These are phyloP conservation scores for Acanthisitta chloris DNA, from an alignment of 2,113 vertebrate species.

Conservation along the genomic window DNA sequence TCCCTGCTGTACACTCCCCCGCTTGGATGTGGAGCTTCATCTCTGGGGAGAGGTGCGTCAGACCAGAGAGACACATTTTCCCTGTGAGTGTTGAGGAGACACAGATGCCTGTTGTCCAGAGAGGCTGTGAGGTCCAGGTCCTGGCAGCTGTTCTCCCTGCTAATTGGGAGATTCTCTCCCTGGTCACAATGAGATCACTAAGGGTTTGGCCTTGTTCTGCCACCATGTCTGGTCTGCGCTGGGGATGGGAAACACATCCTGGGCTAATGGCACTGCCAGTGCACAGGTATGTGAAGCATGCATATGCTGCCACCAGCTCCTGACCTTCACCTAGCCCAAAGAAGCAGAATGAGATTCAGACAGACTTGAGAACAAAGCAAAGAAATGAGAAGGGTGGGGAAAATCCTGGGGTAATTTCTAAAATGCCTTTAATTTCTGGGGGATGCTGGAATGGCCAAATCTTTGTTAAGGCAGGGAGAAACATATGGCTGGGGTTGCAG, in stretches of 20 bases:
- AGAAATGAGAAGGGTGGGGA: not conserved
- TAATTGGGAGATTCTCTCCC: not conserved
- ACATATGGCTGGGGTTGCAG: rapidly evolving
- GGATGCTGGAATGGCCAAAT: not conserved
- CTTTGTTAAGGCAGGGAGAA: not conserved
- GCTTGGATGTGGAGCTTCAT: not conserved
- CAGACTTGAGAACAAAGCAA: not conserved
- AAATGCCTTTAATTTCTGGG: not conserved
- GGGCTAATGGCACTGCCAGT: rapidly evolving
- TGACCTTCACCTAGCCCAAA: not conserved
- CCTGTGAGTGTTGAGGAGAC: rapidly evolving
- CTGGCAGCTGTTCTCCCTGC: not conserved
- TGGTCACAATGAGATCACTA: rapidly evolving
- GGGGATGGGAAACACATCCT: rapidly evolving
- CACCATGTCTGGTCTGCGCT: not conserved
- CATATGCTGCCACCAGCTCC: rapidly evolving
- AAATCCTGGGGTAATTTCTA: not conserved
- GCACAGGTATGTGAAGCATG: rapidly evolving
- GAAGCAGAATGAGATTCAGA: rapidly evolving
- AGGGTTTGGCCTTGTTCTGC: not conserved
- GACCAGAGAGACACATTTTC: rapidly evolving
- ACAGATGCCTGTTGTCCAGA: rapidly evolving
- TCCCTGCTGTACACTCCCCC: not conserved
- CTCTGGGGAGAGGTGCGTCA: not conserved
- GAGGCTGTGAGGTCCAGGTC: rapidly evolving